phyloP scores from a whole-genome alignment of 2,113 vertebrate genomes.

The Pelvicachromis taeniatus region DNA sequence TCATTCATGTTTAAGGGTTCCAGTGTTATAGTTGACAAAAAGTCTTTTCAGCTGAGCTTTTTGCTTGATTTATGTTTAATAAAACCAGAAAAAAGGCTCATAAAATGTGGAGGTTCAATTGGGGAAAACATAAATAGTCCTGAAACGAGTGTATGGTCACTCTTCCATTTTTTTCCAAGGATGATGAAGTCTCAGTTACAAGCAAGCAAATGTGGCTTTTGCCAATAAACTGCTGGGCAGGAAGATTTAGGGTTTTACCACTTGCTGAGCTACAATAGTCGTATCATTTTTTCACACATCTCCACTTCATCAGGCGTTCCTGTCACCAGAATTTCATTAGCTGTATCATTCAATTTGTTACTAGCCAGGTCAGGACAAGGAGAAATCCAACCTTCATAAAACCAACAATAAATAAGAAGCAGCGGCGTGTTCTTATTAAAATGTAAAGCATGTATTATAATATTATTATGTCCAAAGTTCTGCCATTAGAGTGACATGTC shows the following conservation, averaged over 20 bases:
- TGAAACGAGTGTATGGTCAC: not conserved
- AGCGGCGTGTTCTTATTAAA: not conserved
- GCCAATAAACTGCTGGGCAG: not conserved
- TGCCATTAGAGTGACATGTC: not conserved
- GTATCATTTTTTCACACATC: not conserved
- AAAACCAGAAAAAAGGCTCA: not conserved
- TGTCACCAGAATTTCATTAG: conserved; percentile 11
- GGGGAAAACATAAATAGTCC: not conserved
- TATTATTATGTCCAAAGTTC: not conserved
- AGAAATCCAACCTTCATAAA: not conserved
- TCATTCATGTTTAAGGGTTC: not conserved
- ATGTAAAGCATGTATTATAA: not conserved
- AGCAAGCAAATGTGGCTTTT: conserved; percentile 6
- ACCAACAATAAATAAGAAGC: not conserved
- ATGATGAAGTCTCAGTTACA: not conserved
- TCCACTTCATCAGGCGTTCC: not conserved
- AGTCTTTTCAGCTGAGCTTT: not conserved
- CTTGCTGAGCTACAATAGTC: not conserved
- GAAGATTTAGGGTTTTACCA: not conserved
- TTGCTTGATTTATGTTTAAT: conserved; percentile 4
- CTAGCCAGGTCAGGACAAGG: not conserved
- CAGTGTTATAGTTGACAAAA: not conserved
- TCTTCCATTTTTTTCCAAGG: not conserved
- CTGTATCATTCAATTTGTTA: conserved; percentile 28
- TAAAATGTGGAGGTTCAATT: not conserved